Evolutionary conservation across 2,888 invertebrate genomes (phyloP), one percentile per base, ranked within the genome.

Genomic region (Biston stratarius): DNA sequence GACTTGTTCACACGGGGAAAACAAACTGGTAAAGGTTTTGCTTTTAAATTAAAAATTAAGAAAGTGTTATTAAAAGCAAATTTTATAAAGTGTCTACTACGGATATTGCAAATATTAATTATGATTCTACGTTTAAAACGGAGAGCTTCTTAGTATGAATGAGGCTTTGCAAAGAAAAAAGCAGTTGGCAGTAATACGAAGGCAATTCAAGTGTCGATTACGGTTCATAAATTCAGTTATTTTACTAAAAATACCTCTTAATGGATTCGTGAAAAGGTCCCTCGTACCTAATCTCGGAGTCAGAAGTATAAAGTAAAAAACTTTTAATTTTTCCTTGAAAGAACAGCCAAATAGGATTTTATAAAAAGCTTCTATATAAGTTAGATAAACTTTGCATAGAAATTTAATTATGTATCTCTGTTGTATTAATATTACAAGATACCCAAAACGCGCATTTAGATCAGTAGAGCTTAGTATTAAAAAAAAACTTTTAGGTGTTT

Each of bases 221-320:
- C 64, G 72, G 73, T 73, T 74, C 71, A 74, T 71, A 78, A 75
- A 78, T 74, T 75, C 67, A 61, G 73, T 76, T 76, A 75, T 75
- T 74, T 72, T 67, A 71, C 64, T 74, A 69, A 70, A 70, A 75
- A 69, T 61, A 64, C 57, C 65, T 69, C 52, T 42, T 73, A 73
- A 77, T 75, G 74, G 74, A 73, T 73, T 74, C 57, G 71, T 64
- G 70, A 75, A 74, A 71, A 67, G 67, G 69, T 70, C 73, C 68
- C 72, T 69, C 61, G 74, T 59, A 72, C 66, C 73, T 75, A 74
- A 78, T 80, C 73, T 73, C 63, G 53, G 68, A 74, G 72, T 71
- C 67, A 68, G 66, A 76, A 78, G 69, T 76, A 75, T 52, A 69
- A 72, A 64, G 67, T 59, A 71, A 67, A 67, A 71, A 75, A 72